Evolutionary conservation across 2,888 invertebrate species (phyloP).

Genomic region (Stomorhina lunata): DNA sequence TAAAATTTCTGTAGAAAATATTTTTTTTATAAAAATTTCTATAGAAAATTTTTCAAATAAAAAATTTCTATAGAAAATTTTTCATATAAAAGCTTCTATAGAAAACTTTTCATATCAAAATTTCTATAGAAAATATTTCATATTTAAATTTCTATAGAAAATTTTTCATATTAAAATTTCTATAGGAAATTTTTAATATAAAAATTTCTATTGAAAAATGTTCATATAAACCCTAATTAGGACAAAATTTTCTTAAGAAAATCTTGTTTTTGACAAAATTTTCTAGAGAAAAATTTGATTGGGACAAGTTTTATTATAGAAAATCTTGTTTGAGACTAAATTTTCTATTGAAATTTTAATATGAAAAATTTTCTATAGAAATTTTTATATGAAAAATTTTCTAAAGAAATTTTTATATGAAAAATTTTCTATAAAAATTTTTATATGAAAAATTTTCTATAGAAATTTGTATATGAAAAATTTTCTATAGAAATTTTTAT

Average conservation of each 20-base stretch:
- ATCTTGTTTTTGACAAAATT: not conserved
- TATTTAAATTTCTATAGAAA: too few relatives aligned
- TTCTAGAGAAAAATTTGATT: not conserved
- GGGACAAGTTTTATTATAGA: too few relatives aligned
- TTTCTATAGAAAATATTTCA: not conserved
- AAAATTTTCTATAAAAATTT: not conserved
- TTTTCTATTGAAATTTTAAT: not conserved
- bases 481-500: not conserved
- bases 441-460: not conserved
- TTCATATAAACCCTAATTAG: too few relatives aligned
- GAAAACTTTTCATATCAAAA: too few relatives aligned
- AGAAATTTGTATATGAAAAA: not conserved
- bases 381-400: not conserved
- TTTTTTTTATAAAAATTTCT: too few relatives aligned
- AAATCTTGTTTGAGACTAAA: not conserved
- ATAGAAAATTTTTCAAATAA: too few relatives aligned
- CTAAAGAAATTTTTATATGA: not conserved
- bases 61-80: too few relatives aligned
- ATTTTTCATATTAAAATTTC: not conserved
- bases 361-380: not conserved
- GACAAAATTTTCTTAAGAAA: not conserved
- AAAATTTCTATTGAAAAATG: not conserved
- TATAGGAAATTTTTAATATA: not conserved
- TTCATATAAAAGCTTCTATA: too few relatives aligned
- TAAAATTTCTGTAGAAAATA: not conserved